Percentiles rank a stretch among this genome's conserved stretches.
Conservation (phyloP, 2,113 vertebrate genomes). For the Podarcis muralis region DNA sequence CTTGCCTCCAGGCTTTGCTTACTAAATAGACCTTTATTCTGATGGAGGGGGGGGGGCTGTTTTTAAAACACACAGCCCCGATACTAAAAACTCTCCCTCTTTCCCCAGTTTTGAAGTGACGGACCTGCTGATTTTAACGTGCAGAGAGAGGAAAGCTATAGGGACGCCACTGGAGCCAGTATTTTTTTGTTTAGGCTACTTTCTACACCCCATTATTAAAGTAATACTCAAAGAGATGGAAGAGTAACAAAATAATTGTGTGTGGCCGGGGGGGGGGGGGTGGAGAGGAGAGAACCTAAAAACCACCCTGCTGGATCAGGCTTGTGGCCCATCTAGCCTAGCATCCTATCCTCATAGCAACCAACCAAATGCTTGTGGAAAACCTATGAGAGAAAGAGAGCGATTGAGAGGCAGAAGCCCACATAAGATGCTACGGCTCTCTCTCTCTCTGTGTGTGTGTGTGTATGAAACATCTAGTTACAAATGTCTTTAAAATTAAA, state of each 20-base stretch:
- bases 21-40: neutral
- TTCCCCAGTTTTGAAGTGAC: neutral
- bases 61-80: neutral
- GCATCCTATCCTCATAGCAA: too few species aligned
- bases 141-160: neutral
- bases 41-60: neutral
- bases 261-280: neutral
- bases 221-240: neutral
- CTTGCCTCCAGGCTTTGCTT: neutral
- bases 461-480: neutral
- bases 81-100: neutral
- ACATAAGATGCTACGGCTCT: neutral
- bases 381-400: neutral
- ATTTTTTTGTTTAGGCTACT: neutral
- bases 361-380: too few species aligned
- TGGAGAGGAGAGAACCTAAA: neutral
- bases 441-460: neutral
- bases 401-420: neutral
- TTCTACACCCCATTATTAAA: neutral
- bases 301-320: too few species aligned
- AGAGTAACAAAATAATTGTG: neutral
- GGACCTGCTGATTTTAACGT: neutral
- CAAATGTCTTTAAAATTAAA: neutral
- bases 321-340: too few species aligned
- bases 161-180: neutral